Evolutionary conservation across 2,888 invertebrate genomes (phyloP), one percentile per base, ranked within the genome.

Genomic region (Hypolimnas misippus): DNA sequence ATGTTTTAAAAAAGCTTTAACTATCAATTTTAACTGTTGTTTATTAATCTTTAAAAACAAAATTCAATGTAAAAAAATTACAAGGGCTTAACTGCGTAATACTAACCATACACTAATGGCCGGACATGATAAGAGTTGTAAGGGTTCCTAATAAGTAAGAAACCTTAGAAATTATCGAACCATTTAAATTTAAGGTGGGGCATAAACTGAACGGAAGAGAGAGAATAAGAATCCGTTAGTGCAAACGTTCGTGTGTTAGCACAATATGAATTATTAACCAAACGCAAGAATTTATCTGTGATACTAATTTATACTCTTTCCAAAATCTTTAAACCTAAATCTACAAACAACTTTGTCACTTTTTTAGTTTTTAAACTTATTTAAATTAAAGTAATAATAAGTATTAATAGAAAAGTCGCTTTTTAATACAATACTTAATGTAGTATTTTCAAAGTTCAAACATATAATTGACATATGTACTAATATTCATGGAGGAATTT

Each of bases 211-310:
- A 46, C 14, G 56, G 60, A 68, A 66, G 66, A 63, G 62, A 61
- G 63, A n/a, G n/a, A n/a, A n/a, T n/a, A 68, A 67, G 61, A 67
- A 38, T 58, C 17, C 16, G 31, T 14, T 19, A 69, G 67, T 66
- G 70, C 70, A 68, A 69, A 63, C 68, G 70, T 73, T 78, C 80
- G 81, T 79, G 81, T 72, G 75, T 79, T 81, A 80, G 76, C 76
- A 75, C 74, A 72, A 62, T 74, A 86, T 87, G 88, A 86, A 87
- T 87, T 75, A 89, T 87, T 87, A 81, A 87, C 71, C 71, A 76
- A 72, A 75, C 77, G 75, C 25, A 80, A 79, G 76, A 78, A 81
- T 66, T 64, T 44, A 50, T 62, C 57, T 46, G 35, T 40, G 46
- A 63, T 59, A 63, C 61, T 51, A 55, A 55, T 44, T 53, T 49